Conservation (phyloP, 2,113 vertebrate genomes). For the Gymnocephalus cernua region DNA sequence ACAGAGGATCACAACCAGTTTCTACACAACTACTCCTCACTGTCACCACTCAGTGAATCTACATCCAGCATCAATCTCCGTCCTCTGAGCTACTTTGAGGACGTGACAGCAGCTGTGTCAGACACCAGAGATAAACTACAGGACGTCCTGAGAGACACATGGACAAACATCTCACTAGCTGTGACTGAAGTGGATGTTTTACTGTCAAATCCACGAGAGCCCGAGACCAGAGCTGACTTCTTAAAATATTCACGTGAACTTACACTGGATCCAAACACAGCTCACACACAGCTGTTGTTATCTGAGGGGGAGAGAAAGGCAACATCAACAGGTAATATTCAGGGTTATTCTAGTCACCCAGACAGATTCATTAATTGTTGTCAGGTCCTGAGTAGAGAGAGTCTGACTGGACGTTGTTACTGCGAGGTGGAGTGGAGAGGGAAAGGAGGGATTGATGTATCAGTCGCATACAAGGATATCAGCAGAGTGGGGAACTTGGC, state of each 20-base stretch:
- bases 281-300: neutral
- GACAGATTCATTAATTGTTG: neutral
- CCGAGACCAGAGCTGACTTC: conserved; percentile 1
- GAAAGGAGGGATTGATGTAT: neutral
- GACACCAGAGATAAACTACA: neutral
- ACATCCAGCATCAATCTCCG: neutral
- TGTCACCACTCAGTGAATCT: neutral
- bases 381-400: conserved; percentile 36
- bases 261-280: conserved; percentile 27
- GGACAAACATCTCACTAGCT: neutral
- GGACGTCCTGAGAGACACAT: neutral
- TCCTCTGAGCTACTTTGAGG: neutral
- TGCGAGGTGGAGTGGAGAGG: conserved; percentile 3
- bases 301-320: neutral
- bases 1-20: neutral
- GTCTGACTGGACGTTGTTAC: conserved; percentile 11
- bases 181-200: neutral
- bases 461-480: neutral
- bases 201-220: neutral
- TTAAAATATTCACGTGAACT: neutral
- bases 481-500: neutral
- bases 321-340: neutral
- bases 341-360: neutral
- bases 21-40: neutral
- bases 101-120: neutral